Evolutionary conservation across 2,888 invertebrate genomes (phyloP).

Genomic region (Caenorhabditis sp.): DNA sequence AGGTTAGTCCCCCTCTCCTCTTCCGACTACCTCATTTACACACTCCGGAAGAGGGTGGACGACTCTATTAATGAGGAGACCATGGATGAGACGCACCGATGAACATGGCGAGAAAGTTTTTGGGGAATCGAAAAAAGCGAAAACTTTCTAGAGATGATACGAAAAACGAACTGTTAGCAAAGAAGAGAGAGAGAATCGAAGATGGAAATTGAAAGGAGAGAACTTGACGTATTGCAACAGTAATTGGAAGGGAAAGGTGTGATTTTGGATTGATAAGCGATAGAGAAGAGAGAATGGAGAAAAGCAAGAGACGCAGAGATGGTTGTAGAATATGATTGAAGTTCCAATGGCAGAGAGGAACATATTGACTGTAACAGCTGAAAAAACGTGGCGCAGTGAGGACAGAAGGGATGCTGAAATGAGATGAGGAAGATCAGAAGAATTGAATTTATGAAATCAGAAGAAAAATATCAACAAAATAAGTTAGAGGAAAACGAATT

Average conservation of each 20-base stretch:
- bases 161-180: constrained; percentile 12
- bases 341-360: not conserved
- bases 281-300: constrained; percentile 5
- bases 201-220: not conserved
- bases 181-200: not conserved
- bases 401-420: too few relatives aligned
- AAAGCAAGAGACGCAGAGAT: not conserved
- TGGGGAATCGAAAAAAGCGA: not conserved
- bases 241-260: constrained; percentile 54
- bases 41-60: not conserved
- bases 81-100: constrained; percentile 6
- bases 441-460: not conserved
- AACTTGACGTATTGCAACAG: constrained; percentile 25
- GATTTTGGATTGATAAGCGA: constrained; percentile 35
- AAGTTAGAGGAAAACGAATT: not conserved
- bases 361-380: not conserved
- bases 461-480: constrained; percentile 1
- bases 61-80: not conserved
- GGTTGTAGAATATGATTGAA: constrained; percentile 14
- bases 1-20: not conserved
- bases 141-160: not conserved
- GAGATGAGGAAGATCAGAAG: not conserved
- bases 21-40: constrained; percentile 6
- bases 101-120: not conserved
- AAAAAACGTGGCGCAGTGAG: not conserved